These are phyloP conservation scores for Bugulina stolonifera DNA, from an alignment of 2,888 invertebrate species.

Conservation along the genomic window DNA sequence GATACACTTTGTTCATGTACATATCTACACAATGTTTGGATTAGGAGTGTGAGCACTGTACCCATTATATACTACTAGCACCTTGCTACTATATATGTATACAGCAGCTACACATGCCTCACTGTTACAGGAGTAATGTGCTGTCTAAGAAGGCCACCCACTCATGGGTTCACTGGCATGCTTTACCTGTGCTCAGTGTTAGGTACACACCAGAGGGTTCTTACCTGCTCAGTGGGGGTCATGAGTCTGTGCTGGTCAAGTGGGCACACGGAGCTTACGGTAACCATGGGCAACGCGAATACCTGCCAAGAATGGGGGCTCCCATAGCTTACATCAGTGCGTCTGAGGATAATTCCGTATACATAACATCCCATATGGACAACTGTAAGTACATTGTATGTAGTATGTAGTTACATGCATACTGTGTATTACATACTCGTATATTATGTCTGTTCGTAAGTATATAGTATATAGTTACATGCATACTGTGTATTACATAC, in stretches of 20 bases:
- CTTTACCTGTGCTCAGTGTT: constrained; percentile 64
- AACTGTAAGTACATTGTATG: constrained; percentile 60
- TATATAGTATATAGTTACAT: too few relatives aligned
- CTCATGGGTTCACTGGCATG: constrained; percentile 70
- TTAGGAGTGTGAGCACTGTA: too few relatives aligned
- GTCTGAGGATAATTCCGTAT: constrained; percentile 61
- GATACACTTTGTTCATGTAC: too few relatives aligned
- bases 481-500: too few relatives aligned
- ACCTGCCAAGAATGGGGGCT: constrained; percentile 67
- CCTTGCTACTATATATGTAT: too few relatives aligned
- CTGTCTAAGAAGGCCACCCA: constrained; percentile 42
- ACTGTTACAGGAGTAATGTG: not conserved
- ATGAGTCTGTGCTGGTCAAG: constrained; percentile 70
- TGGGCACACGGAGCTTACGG: constrained; percentile 58
- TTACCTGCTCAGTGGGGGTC: constrained; percentile 70
- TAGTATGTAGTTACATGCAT: too few relatives aligned
- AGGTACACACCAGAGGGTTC: constrained; percentile 64
- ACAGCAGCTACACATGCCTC: too few relatives aligned
- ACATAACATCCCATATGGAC: constrained; percentile 65
- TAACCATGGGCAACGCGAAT: constrained; percentile 55
- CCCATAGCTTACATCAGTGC: constrained; percentile 63
- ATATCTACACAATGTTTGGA: too few relatives aligned
- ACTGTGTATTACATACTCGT: too few relatives aligned
- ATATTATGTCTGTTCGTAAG: too few relatives aligned
- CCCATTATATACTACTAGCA: too few relatives aligned